These are phyloP conservation scores for Rhagium mordax DNA, from an alignment of 2,888 invertebrate species.

Conservation along the genomic window DNA sequence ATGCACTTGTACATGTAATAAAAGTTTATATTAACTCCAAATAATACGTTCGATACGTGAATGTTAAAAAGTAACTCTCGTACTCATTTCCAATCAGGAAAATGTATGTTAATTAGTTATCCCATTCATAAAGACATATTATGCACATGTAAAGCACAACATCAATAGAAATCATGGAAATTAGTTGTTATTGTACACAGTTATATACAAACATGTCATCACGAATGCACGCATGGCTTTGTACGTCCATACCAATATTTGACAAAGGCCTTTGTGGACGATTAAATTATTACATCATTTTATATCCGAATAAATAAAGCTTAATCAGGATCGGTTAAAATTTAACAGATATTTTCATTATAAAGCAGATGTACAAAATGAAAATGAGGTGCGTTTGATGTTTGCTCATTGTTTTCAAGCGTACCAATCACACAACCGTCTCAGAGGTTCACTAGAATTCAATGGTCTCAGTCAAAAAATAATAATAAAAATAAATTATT, in stretches of 20 bases:
- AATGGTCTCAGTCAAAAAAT: too few species aligned
- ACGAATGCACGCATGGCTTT: conserved; percentile 51
- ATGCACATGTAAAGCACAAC: conserved; percentile 48
- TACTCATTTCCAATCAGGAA: conserved; percentile 23
- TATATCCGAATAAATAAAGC: conserved; percentile 57
- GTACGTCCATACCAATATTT: conserved; percentile 61
- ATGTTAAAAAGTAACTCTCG: neutral
- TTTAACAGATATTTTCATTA: neutral
- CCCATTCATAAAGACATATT: conserved; percentile 33
- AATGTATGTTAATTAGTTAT: conserved; percentile 39
- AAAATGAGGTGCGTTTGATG: neutral
- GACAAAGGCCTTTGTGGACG: conserved; percentile 63
- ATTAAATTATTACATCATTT: conserved; percentile 56
- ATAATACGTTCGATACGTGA: neutral
- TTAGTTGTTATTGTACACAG: conserved; percentile 67
- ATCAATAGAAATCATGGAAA: conserved; percentile 68
- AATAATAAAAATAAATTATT: too few species aligned
- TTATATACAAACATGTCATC: conserved; percentile 59
- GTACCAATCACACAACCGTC: too few species aligned
- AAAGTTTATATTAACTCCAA: neutral
- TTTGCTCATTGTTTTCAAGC: too few species aligned
- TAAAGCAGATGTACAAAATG: neutral
- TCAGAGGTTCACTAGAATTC: too few species aligned
- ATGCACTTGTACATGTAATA: too few species aligned
- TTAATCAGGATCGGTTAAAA: conserved; percentile 58